Percentiles rank a stretch among this genome's conserved stretches.
Conservation (phyloP, 1,140 invertebrate genomes). For the Phocides pigmalion region DNA sequence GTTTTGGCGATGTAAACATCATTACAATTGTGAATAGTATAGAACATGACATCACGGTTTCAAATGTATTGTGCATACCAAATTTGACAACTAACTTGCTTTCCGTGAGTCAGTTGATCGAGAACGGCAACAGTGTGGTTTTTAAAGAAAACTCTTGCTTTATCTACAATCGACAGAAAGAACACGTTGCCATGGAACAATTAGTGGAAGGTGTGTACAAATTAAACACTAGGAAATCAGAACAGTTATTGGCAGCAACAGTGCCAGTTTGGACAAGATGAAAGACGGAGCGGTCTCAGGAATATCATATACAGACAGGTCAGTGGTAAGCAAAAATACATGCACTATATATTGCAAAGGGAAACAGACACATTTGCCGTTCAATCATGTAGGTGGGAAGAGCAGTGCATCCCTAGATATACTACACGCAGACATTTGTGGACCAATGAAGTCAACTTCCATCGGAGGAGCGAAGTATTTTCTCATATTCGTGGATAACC, state of each 20-base stretch:
- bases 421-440: neutral
- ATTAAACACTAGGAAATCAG: conserved; percentile 26
- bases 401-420: neutral
- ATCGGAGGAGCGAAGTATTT: conserved; percentile 13
- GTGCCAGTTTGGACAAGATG: conserved; percentile 19
- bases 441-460: conserved; percentile 7
- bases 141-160: conserved; percentile 33
- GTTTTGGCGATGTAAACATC: conserved; percentile 33
- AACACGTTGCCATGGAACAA: conserved; percentile 26
- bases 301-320: neutral
- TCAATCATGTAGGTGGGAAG: neutral
- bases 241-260: conserved; percentile 22
- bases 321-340: neutral
- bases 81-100: conserved; percentile 38
- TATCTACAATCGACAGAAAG: conserved; percentile 34
- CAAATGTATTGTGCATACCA: conserved; percentile 35
- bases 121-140: conserved; percentile 34
- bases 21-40: conserved; percentile 22
- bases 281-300: conserved; percentile 22
- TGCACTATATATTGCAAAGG: conserved; percentile 11
- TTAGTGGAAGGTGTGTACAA: conserved; percentile 37
- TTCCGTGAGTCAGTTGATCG: conserved; percentile 37
- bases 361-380: conserved; percentile 1
- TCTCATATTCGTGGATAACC: conserved; percentile 1
- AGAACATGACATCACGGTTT: conserved; percentile 17